Percentiles rank a stretch among this genome's conserved stretches.
Conservation (phyloP, 2,888 invertebrate species). For the Anarsia innoxiella region DNA sequence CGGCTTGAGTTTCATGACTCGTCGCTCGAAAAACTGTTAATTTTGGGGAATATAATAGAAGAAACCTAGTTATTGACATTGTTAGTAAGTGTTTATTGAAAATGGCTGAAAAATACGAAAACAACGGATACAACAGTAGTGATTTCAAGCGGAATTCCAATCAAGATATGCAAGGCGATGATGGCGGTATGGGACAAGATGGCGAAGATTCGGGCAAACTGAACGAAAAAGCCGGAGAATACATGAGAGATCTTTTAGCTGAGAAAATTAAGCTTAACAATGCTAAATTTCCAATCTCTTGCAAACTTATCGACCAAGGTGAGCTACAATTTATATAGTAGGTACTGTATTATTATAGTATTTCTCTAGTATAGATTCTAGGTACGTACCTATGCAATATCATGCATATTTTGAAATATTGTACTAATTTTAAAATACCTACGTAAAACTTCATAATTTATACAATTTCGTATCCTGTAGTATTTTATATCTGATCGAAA, state of each 20-base stretch:
- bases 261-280: conserved; percentile 81
- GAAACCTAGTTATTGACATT: no score
- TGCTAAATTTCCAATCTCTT: conserved; percentile 81
- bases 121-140: conserved; percentile 63
- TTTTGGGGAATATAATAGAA: no score
- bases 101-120: conserved; percentile 59
- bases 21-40: background rate
- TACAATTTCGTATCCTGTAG: no score
- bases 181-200: conserved; percentile 55
- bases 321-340: no score
- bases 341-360: no score
- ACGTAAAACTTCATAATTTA: no score
- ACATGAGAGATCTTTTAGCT: conserved; percentile 82
- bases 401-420: no score
- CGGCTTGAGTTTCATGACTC: no score
- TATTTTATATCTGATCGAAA: no score
- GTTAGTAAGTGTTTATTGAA: conserved; percentile 4
- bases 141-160: conserved; percentile 64
- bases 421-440: no score
- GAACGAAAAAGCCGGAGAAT: conserved; percentile 85
- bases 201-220: conserved; percentile 75
- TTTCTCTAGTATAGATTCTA: no score
- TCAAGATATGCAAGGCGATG: conserved; percentile 32
- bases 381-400: no score
- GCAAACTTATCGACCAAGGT: conserved; percentile 85